Percentiles rank a stretch among this genome's conserved stretches.
These are phyloP conservation scores for Catostomus latipinnis DNA, from an alignment of 2,797 vertebrate genomes.

Conservation along the genomic window DNA sequence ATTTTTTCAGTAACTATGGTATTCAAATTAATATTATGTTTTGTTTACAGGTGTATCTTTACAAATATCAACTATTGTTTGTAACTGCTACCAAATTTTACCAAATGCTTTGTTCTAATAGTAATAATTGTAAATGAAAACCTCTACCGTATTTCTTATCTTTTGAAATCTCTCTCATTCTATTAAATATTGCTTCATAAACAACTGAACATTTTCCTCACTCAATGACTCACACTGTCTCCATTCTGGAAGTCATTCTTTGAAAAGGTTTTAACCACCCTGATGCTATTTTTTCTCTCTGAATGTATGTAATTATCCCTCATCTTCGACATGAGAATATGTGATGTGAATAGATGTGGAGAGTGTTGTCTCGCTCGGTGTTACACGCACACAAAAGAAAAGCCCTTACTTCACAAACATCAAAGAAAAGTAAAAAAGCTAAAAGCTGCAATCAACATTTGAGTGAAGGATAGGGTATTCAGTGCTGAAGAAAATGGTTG, in stretches of 20 bases:
- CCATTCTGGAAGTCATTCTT: constrained; percentile 8
- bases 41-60: not conserved
- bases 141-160: not conserved
- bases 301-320: constrained; percentile 51
- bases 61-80: not conserved
- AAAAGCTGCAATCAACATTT: constrained; percentile 53
- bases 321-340: constrained; percentile 33
- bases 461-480: constrained; percentile 52
- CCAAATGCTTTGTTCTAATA: not conserved
- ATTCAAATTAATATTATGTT: too few species aligned
- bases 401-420: constrained; percentile 49
- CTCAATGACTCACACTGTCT: not conserved
- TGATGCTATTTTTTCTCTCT: constrained; percentile 32
- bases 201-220: constrained; percentile 8
- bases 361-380: constrained; percentile 9
- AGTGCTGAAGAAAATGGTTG: constrained; percentile 14
- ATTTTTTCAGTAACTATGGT: too few species aligned
- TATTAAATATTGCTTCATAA: not conserved
- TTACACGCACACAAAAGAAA: constrained; percentile 48
- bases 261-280: constrained; percentile 37
- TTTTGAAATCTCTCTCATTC: not conserved
- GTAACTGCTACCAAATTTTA: not conserved
- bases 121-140: not conserved
- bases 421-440: constrained; percentile 51
- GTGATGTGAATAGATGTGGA: constrained; percentile 42